phyloP scores from a whole-genome alignment of 2,797 vertebrate species.

The Catostomus latipinnis region DNA sequence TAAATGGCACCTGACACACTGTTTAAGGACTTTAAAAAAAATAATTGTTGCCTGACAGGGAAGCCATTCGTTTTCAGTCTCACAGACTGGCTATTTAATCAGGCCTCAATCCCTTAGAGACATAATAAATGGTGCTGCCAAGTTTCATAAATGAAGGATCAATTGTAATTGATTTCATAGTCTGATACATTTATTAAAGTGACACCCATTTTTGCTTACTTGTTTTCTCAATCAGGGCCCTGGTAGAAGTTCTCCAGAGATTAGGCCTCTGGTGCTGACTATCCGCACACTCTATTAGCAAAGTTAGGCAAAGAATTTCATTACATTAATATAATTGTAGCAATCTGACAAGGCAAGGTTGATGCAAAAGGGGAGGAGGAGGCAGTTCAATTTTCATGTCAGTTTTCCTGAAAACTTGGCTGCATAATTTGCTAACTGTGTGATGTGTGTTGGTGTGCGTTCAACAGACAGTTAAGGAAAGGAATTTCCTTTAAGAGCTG shows the following conservation, averaged over 20 bases:
- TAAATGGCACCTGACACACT: slow-evolving; percentile 71
- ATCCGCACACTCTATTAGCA: slow-evolving; percentile 63
- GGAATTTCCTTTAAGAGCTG: slow-evolving; percentile 67
- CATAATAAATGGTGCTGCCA: slow-evolving; percentile 82
- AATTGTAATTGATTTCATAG: slow-evolving; percentile 84
- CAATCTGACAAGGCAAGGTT: slow-evolving; percentile 47
- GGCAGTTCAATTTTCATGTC: slow-evolving; percentile 62
- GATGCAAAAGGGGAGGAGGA: slow-evolving; percentile 26
- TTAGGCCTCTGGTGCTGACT: slow-evolving; percentile 49
- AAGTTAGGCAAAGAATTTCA: slow-evolving; percentile 62
- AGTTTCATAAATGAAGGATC: slow-evolving; percentile 80
- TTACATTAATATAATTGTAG: slow-evolving; percentile 67
- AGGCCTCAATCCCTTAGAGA: slow-evolving; percentile 74
- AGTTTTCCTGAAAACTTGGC: slow-evolving; percentile 60
- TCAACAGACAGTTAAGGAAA: slow-evolving; percentile 62
- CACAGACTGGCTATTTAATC: slow-evolving; percentile 73
- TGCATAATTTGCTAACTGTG: slow-evolving; percentile 67
- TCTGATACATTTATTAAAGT: slow-evolving; percentile 83
- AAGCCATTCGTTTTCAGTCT: slow-evolving; percentile 63
- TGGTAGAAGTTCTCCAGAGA: slow-evolving; percentile 47
- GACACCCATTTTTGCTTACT: slow-evolving; percentile 78
- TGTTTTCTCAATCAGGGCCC: slow-evolving; percentile 68
- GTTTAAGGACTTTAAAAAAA: slow-evolving; percentile 68
- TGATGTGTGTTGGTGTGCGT: slow-evolving; percentile 59
- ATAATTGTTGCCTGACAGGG: slow-evolving; percentile 70